Percentiles rank a stretch among this genome's conserved stretches.
Conservation (phyloP, 2,888 invertebrate genomes). For the Ornithoptera alexandrae region DNA sequence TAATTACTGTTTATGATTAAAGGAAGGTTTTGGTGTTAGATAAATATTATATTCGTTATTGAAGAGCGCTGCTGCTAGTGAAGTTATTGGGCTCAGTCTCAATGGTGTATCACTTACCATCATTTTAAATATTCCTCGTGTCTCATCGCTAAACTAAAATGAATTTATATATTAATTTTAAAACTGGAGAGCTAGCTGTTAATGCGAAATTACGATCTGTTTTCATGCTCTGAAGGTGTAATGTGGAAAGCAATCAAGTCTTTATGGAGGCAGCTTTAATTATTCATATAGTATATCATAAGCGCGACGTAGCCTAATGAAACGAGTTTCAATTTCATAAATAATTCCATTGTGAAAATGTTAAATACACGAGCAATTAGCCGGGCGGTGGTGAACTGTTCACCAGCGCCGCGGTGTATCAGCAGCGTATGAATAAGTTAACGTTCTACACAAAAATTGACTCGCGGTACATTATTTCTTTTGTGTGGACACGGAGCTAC, state of each 20-base stretch:
- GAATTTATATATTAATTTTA: no score
- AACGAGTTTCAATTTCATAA: slow-evolving; percentile 46
- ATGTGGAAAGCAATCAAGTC: slow-evolving; percentile 31
- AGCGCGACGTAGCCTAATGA: slow-evolving; percentile 40
- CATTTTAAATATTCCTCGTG: no score
- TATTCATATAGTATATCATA: slow-evolving; percentile 47
- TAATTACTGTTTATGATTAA: no score
- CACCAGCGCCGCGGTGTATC: slow-evolving; percentile 15
- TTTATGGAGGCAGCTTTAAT: slow-evolving; percentile 31
- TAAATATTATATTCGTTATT: no score
- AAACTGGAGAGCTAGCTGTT: no score
- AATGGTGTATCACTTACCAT: no score
- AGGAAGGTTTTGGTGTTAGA: no score
- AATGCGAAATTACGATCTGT: no score
- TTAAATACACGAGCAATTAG: slow-evolving; percentile 40
- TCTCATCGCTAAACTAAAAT: no score
- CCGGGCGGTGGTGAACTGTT: slow-evolving; percentile 31
- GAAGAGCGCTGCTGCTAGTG: no score
- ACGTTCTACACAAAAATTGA: slow-evolving; percentile 8
- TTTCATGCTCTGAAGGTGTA: not conserved
- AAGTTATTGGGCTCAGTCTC: no score
- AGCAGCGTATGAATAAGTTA: slow-evolving; percentile 21
- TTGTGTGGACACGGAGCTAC: no score
- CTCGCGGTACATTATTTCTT: not conserved
- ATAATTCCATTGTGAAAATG: slow-evolving; percentile 41